Evolutionary conservation across 2,888 invertebrate genomes (phyloP).

Genomic region (Galerucella nymphaeae): DNA sequence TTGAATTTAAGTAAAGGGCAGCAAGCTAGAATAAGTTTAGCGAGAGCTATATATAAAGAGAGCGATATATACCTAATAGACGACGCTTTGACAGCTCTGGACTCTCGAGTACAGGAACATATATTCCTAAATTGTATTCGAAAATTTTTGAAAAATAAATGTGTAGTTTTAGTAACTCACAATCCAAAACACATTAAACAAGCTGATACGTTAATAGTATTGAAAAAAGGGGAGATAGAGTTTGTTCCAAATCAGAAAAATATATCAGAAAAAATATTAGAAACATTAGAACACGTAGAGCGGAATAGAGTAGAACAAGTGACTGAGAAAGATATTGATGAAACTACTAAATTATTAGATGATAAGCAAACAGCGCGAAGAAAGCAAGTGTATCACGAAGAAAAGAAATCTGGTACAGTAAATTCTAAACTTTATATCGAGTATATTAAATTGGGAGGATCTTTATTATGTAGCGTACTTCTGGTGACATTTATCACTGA

Average conservation of each 20-base stretch:
- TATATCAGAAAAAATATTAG: slow-evolving; percentile 43
- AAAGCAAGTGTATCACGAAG: slow-evolving; percentile 53
- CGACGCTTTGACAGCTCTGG: slow-evolving; percentile 84
- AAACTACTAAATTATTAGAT: slow-evolving; percentile 69
- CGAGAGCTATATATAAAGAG: slow-evolving; percentile 78
- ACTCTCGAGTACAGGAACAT: slow-evolving; percentile 77
- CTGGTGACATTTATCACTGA: slow-evolving; percentile 46
- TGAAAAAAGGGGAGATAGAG: slow-evolving; percentile 57
- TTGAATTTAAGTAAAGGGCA: slow-evolving; percentile 85
- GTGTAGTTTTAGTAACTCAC: slow-evolving; percentile 66
- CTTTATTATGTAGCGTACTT: slow-evolving; percentile 47
- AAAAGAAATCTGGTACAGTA: slow-evolving; percentile 54
- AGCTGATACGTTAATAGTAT: slow-evolving; percentile 64
- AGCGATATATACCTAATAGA: slow-evolving; percentile 83
- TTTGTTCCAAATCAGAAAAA: slow-evolving; percentile 45
- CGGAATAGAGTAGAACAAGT: slow-evolving; percentile 1
- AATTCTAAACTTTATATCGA: slow-evolving; percentile 50
- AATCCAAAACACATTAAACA: slow-evolving; percentile 48
- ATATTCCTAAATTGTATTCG: slow-evolving; percentile 73
- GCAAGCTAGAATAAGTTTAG: slow-evolving; percentile 81
- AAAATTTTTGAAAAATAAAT: slow-evolving; percentile 51
- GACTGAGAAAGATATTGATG: slow-evolving; percentile 66
- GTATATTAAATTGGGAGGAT: slow-evolving; percentile 56
- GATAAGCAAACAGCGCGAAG: slow-evolving; percentile 19
- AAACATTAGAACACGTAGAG: slow-evolving; percentile 23